Conservation (phyloP, 2,888 invertebrate species). For the Trachelus iudaicus region DNA sequence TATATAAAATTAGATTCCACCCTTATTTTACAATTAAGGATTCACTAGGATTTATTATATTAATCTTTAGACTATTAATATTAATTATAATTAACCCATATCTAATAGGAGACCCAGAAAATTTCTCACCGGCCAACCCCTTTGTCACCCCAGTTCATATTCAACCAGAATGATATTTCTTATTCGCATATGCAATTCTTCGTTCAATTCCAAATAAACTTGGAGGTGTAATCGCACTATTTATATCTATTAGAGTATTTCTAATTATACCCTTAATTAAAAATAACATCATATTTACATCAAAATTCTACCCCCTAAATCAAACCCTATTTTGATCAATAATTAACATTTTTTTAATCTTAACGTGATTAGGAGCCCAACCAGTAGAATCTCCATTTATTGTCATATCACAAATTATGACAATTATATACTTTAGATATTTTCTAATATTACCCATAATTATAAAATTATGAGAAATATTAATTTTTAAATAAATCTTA, state of each 20-base stretch:
- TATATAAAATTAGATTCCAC: conserved; percentile 78
- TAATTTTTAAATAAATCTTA: conserved; percentile 23
- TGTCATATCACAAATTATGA: conserved; percentile 49
- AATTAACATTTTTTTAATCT: conserved; percentile 50
- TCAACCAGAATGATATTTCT: conserved; percentile 87
- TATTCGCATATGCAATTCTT: conserved; percentile 85
- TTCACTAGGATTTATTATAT: conserved; percentile 70
- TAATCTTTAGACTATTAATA: conserved; percentile 64
- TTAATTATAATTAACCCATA: conserved; percentile 71
- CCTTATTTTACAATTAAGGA: conserved; percentile 76
- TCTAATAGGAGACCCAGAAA: conserved; percentile 77
- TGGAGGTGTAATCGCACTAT: conserved; percentile 77
- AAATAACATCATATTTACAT: conserved; percentile 69
- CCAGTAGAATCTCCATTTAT: conserved; percentile 65
- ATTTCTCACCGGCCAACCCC: conserved; percentile 78
- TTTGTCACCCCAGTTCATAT: conserved; percentile 79
- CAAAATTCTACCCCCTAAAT: conserved; percentile 69
- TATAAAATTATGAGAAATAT: conserved; percentile 32
- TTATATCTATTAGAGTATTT: conserved; percentile 76
- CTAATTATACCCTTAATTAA: conserved; percentile 70
- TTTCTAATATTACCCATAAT: conserved; percentile 42
- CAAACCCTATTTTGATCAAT: conserved; percentile 62
- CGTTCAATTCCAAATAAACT: conserved; percentile 85
- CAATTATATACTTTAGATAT: conserved; percentile 50
- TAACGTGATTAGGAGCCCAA: conserved; percentile 66